A percentile compares a stretch with the other conserved stretches of the same genome.
Evolutionary conservation across 1,140 invertebrate species (phyloP).

Genomic region (Prorops nasuta): DNA sequence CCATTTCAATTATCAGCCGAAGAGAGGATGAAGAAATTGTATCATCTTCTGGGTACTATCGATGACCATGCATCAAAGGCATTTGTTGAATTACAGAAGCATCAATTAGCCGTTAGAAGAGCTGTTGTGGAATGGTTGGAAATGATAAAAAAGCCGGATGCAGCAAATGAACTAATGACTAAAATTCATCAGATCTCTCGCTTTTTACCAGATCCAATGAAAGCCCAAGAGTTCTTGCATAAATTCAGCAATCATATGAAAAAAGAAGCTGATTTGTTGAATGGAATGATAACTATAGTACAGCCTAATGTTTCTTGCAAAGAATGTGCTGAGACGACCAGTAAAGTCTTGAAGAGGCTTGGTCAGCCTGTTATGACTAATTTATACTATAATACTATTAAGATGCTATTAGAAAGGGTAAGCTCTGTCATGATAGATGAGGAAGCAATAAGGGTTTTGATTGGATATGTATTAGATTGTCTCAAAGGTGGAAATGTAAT

Average conservation of each 20-base stretch:
- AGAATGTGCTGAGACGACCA: conserved; percentile 80
- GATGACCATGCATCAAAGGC: conserved; percentile 95
- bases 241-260: conserved; percentile 84
- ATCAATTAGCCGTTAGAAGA: conserved; percentile 80
- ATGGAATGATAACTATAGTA: conserved; percentile 83
- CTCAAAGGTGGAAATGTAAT: conserved; percentile 67
- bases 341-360: conserved; percentile 84
- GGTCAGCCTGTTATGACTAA: conserved; percentile 93
- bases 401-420: conserved; percentile 89
- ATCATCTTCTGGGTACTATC: conserved; percentile 87
- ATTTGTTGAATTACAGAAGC: conserved; percentile 93
- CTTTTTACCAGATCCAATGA: conserved; percentile 89
- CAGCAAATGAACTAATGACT: conserved; percentile 68
- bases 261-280: conserved; percentile 73
- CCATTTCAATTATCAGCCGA: conserved; percentile 85
- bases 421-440: conserved; percentile 95
- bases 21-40: conserved; percentile 92
- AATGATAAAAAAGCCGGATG: conserved; percentile 69
- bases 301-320: conserved; percentile 86
- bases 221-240: conserved; percentile 87
- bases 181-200: conserved; percentile 64
- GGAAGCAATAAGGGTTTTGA: conserved; percentile 68
- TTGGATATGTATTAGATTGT: conserved; percentile 61
- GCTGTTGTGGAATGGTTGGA: conserved; percentile 84
- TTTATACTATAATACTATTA: conserved; percentile 92